A percentile compares a stretch with the other conserved stretches of the same genome.
Evolutionary conservation across 2,888 invertebrate genomes (phyloP).

Genomic region (Octonoba sinensis): DNA sequence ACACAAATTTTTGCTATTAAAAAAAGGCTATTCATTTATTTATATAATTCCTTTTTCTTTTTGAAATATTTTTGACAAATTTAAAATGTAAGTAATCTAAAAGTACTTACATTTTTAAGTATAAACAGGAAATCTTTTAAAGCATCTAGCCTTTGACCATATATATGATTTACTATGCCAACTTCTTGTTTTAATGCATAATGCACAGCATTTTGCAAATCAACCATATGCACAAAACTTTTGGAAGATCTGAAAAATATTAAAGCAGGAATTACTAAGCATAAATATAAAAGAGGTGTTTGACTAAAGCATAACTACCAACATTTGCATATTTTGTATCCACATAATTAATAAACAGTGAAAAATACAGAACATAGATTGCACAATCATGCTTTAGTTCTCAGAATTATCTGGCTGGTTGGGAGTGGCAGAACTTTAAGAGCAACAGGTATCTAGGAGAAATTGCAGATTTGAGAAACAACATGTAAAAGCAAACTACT

Average conservation of each 20-base stretch:
- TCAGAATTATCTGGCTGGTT: too few species aligned
- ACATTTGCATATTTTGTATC: not conserved
- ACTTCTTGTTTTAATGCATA: conserved; percentile 89
- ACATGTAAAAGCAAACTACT: too few species aligned
- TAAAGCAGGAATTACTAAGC: not conserved
- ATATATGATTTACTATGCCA: conserved; percentile 78
- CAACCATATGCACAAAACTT: conserved; percentile 80
- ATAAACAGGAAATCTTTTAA: conserved; percentile 81
- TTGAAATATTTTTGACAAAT: not conserved
- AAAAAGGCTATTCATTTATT: not conserved
- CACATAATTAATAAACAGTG: not conserved
- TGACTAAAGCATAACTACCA: too few species aligned
- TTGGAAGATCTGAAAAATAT: conserved; percentile 8
- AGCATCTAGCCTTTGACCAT: conserved; percentile 80
- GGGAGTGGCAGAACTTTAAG: too few species aligned
- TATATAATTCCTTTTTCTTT: not conserved
- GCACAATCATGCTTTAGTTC: not conserved
- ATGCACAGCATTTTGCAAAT: conserved; percentile 88
- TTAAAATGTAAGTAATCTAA: not conserved
- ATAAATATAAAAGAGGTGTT: too few species aligned
- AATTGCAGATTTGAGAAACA: too few species aligned
- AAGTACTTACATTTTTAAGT: conserved; percentile 74
- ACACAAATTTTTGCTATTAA: not conserved
- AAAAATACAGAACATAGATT: not conserved
- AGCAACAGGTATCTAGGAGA: too few species aligned